phyloP scores from a whole-genome alignment of 1,140 invertebrate genomes.

The Rhopalosiphum padi region DNA sequence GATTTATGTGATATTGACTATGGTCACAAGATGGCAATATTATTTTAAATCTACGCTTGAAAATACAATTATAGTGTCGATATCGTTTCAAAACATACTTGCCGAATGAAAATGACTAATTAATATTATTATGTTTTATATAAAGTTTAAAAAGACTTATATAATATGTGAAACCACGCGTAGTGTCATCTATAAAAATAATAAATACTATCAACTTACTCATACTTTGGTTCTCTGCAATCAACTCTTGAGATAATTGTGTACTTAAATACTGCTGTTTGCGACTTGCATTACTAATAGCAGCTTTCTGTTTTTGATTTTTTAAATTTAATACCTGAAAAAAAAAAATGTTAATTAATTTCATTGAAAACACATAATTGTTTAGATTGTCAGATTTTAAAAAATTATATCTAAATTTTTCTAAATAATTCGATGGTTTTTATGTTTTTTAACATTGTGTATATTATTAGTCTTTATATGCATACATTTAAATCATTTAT shows the following conservation, averaged over 20 bases:
- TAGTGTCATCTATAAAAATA: too few relatives aligned
- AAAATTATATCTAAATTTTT: neutral
- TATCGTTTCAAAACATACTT: too few relatives aligned
- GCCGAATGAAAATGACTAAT: too few relatives aligned
- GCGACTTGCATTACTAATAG: neutral
- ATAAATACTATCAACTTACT: neutral
- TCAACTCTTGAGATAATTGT: neutral
- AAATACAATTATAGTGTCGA: too few relatives aligned
- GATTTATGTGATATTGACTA: too few relatives aligned
- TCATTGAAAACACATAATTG: neutral
- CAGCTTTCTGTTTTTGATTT: slow-evolving; percentile 30
- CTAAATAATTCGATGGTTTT: too few relatives aligned
- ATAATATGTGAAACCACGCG: too few relatives aligned
- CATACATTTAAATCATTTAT: neutral
- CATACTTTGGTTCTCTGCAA: slow-evolving; percentile 28
- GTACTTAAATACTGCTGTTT: slow-evolving; percentile 34
- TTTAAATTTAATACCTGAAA: slow-evolving; percentile 35
- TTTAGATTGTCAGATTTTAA: neutral
- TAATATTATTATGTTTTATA: too few relatives aligned
- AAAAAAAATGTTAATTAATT: neutral
- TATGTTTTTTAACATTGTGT: neutral
- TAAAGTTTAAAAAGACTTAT: too few relatives aligned
- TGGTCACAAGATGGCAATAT: too few relatives aligned
- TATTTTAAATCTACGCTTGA: too few relatives aligned
- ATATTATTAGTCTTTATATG: neutral